A percentile compares a stretch with the other conserved stretches of the same genome.
Evolutionary conservation across 1,140 invertebrate species (phyloP).

Genomic region (Neodiprion virginianus): DNA sequence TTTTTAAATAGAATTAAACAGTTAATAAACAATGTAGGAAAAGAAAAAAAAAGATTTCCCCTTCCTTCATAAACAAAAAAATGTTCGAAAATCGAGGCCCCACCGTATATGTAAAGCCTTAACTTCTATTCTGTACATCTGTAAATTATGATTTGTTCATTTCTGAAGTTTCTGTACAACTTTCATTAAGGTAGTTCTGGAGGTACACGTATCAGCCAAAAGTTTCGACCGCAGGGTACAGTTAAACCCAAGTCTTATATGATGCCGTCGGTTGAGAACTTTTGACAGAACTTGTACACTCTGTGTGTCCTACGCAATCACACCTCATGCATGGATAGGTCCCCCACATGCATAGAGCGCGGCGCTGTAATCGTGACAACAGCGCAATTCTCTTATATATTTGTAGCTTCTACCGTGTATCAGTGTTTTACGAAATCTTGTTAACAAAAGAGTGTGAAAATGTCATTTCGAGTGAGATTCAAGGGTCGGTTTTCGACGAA

Average conservation of each 20-base stretch:
- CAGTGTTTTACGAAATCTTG: background rate
- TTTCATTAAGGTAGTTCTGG: no score
- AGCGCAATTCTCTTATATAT: background rate
- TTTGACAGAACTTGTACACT: conserved; percentile 4
- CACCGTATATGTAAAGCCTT: no score
- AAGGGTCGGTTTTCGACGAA: conserved; percentile 2
- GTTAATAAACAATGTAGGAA: no score
- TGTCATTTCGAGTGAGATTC: background rate
- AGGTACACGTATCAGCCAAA: background rate
- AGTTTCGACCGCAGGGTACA: background rate
- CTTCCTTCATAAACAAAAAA: no score
- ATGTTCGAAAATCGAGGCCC: no score
- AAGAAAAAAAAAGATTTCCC: no score
- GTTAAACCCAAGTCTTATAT: background rate
- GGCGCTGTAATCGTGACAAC: conserved; percentile 4
- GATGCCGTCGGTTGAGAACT: conserved; percentile 6
- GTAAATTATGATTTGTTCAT: no score
- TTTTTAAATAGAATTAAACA: no score
- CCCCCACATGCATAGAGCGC: background rate
- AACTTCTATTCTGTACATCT: no score
- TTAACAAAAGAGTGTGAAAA: background rate
- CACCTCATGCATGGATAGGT: background rate
- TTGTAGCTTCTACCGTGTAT: no score
- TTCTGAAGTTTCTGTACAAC: no score
- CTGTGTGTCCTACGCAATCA: background rate